Evolutionary conservation across 2,113 vertebrate species (phyloP).

Genomic region (Ceyx melanurus): DNA sequence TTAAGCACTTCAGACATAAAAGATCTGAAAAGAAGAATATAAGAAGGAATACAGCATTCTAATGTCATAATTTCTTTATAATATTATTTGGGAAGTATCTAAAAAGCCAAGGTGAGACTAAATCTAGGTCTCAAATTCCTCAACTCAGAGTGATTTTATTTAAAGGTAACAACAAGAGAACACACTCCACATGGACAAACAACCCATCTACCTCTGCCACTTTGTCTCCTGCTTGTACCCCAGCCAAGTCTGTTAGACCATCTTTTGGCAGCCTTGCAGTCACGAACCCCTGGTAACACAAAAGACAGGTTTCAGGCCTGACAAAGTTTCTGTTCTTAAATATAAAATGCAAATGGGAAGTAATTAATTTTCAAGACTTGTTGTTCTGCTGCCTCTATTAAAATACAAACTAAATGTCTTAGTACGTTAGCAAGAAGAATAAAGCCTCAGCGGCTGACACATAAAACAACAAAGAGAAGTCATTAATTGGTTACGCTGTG

Average conservation of each 20-base stretch:
- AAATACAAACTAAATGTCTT: not conserved
- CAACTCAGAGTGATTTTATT: not conserved
- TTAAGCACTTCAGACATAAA: not conserved
- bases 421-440: not conserved
- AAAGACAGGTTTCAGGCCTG: conserved; percentile 16
- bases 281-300: conserved; percentile 73
- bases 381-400: conserved; percentile 4
- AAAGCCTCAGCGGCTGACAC: not conserved
- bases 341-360: not conserved
- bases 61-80: not conserved
- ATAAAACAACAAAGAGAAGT: not conserved
- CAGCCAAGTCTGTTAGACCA: conserved; percentile 76
- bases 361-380: conserved; percentile 36
- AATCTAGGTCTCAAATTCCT: not conserved
- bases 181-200: not conserved
- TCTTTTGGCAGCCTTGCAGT: conserved; percentile 76
- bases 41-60: not conserved
- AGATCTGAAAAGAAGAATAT: not conserved
- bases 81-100: not conserved
- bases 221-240: conserved; percentile 74
- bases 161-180: not conserved
- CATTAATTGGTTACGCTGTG: not conserved
- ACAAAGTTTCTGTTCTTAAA: not conserved
- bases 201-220: conserved; percentile 71
- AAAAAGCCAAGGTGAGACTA: not conserved